phyloP scores from a whole-genome alignment of 2,113 vertebrate genomes.

The Paedocypris sp. region DNA sequence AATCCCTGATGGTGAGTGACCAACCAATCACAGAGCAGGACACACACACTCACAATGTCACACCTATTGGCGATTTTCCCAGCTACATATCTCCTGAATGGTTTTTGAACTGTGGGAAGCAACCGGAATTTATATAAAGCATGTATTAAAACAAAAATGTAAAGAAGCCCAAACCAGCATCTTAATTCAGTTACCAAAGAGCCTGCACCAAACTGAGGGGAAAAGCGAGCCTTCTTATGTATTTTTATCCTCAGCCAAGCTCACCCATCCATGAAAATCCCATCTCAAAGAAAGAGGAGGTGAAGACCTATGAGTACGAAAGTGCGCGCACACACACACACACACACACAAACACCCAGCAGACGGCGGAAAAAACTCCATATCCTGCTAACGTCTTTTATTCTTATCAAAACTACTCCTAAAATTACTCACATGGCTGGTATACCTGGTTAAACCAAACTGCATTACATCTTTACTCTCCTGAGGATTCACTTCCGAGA shows the following conservation, averaged over 20 bases:
- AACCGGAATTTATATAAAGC: too few species aligned
- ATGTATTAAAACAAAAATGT: too few species aligned
- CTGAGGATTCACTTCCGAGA: constrained; percentile 48
- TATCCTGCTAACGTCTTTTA: constrained; percentile 47
- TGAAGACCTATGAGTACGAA: constrained; percentile 51
- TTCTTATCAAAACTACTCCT: constrained; percentile 62
- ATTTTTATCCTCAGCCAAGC: constrained; percentile 58
- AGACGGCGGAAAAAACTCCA: constrained; percentile 30
- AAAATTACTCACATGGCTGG: constrained; percentile 67
- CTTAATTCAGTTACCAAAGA: constrained; percentile 59
- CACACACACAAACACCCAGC: constrained; percentile 34
- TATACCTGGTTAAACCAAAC: constrained; percentile 51
- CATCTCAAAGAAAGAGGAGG: constrained; percentile 68
- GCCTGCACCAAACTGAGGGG: constrained; percentile 60
- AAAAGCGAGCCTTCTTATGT: constrained; percentile 55
- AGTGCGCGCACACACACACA: constrained; percentile 41
- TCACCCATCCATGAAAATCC: constrained; percentile 68
- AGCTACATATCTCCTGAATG: too few species aligned
- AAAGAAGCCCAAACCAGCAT: constrained; percentile 47
- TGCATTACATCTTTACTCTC: constrained; percentile 43
- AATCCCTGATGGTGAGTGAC: too few species aligned
- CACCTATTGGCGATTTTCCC: too few species aligned
- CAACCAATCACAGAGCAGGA: too few species aligned
- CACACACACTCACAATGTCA: too few species aligned
- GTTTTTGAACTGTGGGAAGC: too few species aligned